Evolutionary conservation across 2,888 invertebrate species (phyloP), one percentile per base, ranked within the genome.

Genomic region (Creontiades dilutus): DNA sequence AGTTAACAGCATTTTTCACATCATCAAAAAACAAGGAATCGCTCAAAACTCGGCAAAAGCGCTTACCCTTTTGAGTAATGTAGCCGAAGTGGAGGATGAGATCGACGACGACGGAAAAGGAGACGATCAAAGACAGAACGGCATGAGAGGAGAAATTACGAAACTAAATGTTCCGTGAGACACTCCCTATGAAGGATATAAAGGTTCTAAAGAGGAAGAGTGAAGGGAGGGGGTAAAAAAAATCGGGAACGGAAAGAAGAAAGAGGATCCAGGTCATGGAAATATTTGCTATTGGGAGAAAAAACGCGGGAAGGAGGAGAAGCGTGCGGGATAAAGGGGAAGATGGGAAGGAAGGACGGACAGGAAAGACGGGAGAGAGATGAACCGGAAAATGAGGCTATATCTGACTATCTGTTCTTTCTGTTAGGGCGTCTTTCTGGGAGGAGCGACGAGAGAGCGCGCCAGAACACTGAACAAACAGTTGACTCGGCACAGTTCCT

Each of bases 351-450:
- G 48, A 47, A 86, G 61, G 61, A 37, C 16, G 27, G 52, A 23
- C 13, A 19, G 27, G 61, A 75, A 46, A 28, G 52, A 57, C 16
- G 52, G 88, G 47, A 28, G 80, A 78, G 76, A 88, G 88, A 88
- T 88, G 88, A 80, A 88, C 88, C 55, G 78, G 88, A 88, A 88
- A 88, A 88, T 88, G 88, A 88, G 88, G 88, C 88, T 78, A 80
- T 88, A 88, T 88, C 88, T 76, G 88, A 88, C 88, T 88, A 88
- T 88, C 88, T 88, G 88, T 88, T 88, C 88, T 88, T 78, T 88
- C 85, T 85, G 85, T 85, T 85, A 28, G 85, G 61, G 85, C 61
- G 85, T 85, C 85, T 85, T 85, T 61, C 46, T 61, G 85, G 28
- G 46, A 13, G 61, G 16, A 14, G 16, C 37, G 78, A 46, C n/a